Conservation (phyloP, 1,140 invertebrate species). For the Macrobrachium nipponense region DNA sequence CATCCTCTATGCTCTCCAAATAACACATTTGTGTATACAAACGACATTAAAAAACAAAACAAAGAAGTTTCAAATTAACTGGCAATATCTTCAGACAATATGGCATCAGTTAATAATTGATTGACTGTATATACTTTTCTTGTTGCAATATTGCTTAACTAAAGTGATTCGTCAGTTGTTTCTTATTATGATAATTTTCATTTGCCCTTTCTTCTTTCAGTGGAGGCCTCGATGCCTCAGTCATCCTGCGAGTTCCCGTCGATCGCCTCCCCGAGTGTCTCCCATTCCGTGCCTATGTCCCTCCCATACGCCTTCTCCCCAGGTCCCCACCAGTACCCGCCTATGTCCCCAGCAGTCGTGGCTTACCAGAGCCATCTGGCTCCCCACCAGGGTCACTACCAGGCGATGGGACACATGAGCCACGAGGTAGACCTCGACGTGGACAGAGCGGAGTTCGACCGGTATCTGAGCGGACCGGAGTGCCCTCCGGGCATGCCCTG, state of each 20-base stretch:
- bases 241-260: conserved; percentile 6
- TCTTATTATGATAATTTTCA: neutral
- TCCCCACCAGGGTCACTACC: conserved; percentile 49
- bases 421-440: conserved; percentile 49
- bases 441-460: conserved; percentile 46
- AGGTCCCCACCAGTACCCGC: conserved; percentile 29
- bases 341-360: conserved; percentile 19
- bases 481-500: conserved; percentile 16
- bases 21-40: too few relatives aligned
- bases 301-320: conserved; percentile 34
- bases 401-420: conserved; percentile 26
- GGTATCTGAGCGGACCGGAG: conserved; percentile 49
- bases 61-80: neutral
- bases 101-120: neutral
- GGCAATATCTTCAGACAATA: neutral
- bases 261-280: conserved; percentile 9
- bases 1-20: too few relatives aligned
- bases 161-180: too few relatives aligned
- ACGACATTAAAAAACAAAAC: too few relatives aligned
- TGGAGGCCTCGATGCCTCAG: neutral
- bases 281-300: conserved; percentile 23
- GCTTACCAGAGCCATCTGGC: conserved; percentile 4
- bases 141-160: neutral
- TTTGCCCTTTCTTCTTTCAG: conserved; percentile 1
- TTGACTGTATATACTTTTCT: neutral